phyloP scores from a whole-genome alignment of 2,797 vertebrate genomes.

The Chloroceryle amazona region DNA sequence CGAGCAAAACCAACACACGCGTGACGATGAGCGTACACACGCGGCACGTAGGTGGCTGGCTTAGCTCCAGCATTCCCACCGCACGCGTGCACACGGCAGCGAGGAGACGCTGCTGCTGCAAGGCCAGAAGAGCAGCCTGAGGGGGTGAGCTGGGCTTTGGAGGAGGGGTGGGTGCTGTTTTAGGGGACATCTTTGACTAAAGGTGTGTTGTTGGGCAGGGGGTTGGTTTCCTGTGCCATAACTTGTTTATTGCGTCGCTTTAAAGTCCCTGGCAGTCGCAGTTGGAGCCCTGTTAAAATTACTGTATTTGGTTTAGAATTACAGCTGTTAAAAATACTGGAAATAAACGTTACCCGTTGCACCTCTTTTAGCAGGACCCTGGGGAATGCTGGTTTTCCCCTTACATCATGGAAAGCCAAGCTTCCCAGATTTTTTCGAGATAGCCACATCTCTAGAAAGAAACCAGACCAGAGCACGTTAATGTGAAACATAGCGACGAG shows the following conservation, averaged over 20 bases:
- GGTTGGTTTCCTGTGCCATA: not conserved
- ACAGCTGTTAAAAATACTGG: slow-evolving; percentile 30
- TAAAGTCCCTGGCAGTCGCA: not conserved
- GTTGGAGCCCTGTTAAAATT: not conserved
- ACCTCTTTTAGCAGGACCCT: slow-evolving; percentile 4
- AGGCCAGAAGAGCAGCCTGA: not conserved
- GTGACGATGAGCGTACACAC: not conserved
- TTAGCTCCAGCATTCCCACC: not conserved
- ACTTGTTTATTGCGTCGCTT: not conserved
- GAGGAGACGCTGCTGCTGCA: not conserved
- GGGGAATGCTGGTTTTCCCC: slow-evolving; percentile 23
- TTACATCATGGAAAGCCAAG: slow-evolving; percentile 41
- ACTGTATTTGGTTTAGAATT: not conserved
- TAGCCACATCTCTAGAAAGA: not conserved
- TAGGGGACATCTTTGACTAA: not conserved
- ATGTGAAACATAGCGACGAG: slow-evolving; percentile 16
- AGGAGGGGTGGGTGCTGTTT: not conserved
- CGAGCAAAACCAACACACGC: not conserved
- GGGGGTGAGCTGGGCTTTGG: not conserved
- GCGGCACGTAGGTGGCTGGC: not conserved
- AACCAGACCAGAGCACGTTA: slow-evolving; percentile 23
- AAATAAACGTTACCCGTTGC: slow-evolving; percentile 19
- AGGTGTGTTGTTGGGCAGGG: not conserved
- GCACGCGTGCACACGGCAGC: accelerated
- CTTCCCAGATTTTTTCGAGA: slow-evolving; percentile 17